These are phyloP conservation scores for Smithornis capensis DNA, from an alignment of 2,113 vertebrate species.

Conservation along the genomic window DNA sequence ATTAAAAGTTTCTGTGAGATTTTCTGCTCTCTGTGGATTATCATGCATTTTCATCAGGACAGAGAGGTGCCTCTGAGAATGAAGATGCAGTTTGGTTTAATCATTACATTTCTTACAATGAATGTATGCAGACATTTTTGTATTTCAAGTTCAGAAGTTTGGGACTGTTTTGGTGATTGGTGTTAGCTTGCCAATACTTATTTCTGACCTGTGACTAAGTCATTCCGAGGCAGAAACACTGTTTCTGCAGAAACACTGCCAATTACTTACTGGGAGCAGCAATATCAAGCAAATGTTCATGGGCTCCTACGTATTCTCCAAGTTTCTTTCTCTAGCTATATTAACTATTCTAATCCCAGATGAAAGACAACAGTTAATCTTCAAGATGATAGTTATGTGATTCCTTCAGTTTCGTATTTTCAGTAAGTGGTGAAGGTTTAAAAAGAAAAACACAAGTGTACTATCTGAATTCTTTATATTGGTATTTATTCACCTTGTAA, in stretches of 20 bases:
- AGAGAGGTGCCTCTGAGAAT: not conserved
- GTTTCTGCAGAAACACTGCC: not conserved
- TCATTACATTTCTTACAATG: not conserved
- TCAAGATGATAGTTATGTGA: not conserved
- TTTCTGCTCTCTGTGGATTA: not conserved
- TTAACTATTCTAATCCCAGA: not conserved
- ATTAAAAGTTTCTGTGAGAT: not conserved
- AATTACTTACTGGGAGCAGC: not conserved
- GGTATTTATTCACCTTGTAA: not conserved
- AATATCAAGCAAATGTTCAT: not conserved
- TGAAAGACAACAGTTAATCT: not conserved
- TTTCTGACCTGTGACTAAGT: not conserved
- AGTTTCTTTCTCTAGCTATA: not conserved
- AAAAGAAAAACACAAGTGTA: not conserved
- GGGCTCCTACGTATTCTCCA: not conserved
- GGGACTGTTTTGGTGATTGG: not conserved
- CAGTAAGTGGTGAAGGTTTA: not conserved
- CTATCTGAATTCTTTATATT: not conserved
- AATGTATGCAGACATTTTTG: not conserved
- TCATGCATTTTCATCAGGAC: not conserved
- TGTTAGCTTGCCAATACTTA: not conserved
- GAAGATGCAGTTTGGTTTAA: constrained; percentile 26
- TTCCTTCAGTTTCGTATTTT: not conserved
- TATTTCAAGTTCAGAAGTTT: constrained; percentile 1
- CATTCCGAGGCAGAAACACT: not conserved